Conservation (phyloP, 2,888 invertebrate species). For the Apamea epomidion region DNA sequence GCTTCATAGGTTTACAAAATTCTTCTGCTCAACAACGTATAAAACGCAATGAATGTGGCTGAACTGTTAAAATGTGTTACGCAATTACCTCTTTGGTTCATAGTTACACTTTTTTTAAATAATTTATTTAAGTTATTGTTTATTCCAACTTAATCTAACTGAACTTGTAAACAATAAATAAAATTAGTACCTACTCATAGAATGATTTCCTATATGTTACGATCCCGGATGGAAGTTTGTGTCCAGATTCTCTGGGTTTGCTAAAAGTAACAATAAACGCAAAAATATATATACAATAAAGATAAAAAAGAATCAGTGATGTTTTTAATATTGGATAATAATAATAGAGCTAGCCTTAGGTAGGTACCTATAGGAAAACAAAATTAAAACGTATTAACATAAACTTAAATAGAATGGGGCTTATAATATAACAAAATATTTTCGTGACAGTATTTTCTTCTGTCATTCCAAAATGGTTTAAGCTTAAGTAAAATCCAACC, state of each 20-base stretch:
- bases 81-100: too few relatives aligned
- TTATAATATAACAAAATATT: not conserved
- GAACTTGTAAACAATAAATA: not conserved
- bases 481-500: too few relatives aligned
- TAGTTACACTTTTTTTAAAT: not conserved
- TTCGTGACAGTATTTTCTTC: not conserved
- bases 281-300: not conserved
- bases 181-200: conserved; percentile 30
- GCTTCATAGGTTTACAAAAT: too few relatives aligned
- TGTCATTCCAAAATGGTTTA: too few relatives aligned
- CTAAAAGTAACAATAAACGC: not conserved
- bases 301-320: not conserved
- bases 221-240: not conserved
- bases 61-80: not conserved
- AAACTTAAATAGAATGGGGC: not conserved
- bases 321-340: not conserved
- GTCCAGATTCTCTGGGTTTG: fast-evolving
- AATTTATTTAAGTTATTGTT: not conserved
- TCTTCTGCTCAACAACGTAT: too few relatives aligned
- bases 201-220: conserved; percentile 28
- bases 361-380: not conserved
- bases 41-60: not conserved
- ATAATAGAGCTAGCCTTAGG: not conserved
- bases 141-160: not conserved
- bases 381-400: too few relatives aligned